A percentile compares a stretch with the other conserved stretches of the same genome.
phyloP scores from a whole-genome alignment of 2,113 vertebrate genomes.

The Tiliqua scincoides region DNA sequence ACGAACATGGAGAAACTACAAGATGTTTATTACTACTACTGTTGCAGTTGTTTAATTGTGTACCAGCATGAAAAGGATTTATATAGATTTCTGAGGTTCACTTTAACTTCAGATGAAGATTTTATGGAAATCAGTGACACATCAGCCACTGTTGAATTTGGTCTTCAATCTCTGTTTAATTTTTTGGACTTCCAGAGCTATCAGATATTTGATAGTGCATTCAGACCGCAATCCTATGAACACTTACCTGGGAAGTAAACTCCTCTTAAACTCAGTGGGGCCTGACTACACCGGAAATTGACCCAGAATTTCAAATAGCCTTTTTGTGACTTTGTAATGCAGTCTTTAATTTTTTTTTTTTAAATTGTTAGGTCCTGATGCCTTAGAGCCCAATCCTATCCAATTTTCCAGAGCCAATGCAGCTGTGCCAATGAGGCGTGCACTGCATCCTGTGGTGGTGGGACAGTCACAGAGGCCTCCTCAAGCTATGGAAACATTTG shows the following conservation, averaged over 20 bases:
- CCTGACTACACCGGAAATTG: background rate
- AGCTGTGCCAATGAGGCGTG: too few species aligned
- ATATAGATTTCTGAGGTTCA: background rate
- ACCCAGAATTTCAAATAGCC: background rate
- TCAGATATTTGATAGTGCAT: background rate
- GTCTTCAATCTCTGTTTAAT: too few species aligned
- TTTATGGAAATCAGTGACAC: background rate
- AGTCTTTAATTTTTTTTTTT: background rate
- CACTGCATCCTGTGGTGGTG: too few species aligned
- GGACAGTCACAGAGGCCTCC: too few species aligned
- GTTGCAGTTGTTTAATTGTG: slow-evolving; percentile 12
- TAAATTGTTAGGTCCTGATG: background rate
- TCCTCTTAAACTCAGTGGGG: too few species aligned
- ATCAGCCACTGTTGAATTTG: background rate
- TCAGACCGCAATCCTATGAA: too few species aligned
- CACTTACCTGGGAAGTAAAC: too few species aligned
- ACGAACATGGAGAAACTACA: background rate
- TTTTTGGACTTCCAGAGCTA: background rate
- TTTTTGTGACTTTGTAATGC: background rate
- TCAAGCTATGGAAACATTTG: too few species aligned
- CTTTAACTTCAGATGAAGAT: background rate
- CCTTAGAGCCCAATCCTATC: too few species aligned
- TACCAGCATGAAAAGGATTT: background rate
- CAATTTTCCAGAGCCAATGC: too few species aligned
- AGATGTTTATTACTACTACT: background rate